A percentile compares a stretch with the other conserved stretches of the same genome.
Conservation (phyloP, 2,797 vertebrate genomes). For the Chelon auratus region DNA sequence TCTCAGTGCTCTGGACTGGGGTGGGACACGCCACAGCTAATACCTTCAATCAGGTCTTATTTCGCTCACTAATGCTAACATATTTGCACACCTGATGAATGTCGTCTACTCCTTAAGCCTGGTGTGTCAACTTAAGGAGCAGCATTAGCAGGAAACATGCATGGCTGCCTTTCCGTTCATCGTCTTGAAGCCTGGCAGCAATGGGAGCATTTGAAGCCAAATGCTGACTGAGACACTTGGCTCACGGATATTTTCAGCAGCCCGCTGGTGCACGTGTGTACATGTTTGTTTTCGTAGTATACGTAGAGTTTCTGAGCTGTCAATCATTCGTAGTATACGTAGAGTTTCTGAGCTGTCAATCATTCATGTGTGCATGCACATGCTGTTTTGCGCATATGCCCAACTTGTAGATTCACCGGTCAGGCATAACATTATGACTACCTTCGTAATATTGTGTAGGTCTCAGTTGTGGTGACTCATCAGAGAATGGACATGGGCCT, state of each 20-base stretch:
- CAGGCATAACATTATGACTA: too few species aligned
- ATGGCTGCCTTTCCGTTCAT: conserved; percentile 30
- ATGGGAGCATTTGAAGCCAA: conserved; percentile 9
- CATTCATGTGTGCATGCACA: neutral
- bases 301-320: neutral
- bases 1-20: neutral
- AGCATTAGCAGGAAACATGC: conserved; percentile 10
- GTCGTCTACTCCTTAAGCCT: conserved; percentile 15
- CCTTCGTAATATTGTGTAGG: too few species aligned
- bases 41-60: neutral
- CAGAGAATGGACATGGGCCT: too few species aligned
- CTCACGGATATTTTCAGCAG: conserved; percentile 12
- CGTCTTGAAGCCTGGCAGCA: conserved; percentile 35
- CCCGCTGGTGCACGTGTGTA: neutral
- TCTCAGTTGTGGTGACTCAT: too few species aligned
- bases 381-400: too few species aligned
- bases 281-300: neutral
- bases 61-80: neutral
- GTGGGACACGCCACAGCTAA: neutral
- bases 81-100: neutral
- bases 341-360: conserved; percentile 1
- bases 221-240: conserved; percentile 16
- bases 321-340: neutral
- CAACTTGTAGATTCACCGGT: too few species aligned
- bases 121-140: conserved; percentile 1